A percentile compares a stretch with the other conserved stretches of the same genome.
Evolutionary conservation across 2,113 vertebrate species (phyloP).

Genomic region (Pygoscelis adeliae): DNA sequence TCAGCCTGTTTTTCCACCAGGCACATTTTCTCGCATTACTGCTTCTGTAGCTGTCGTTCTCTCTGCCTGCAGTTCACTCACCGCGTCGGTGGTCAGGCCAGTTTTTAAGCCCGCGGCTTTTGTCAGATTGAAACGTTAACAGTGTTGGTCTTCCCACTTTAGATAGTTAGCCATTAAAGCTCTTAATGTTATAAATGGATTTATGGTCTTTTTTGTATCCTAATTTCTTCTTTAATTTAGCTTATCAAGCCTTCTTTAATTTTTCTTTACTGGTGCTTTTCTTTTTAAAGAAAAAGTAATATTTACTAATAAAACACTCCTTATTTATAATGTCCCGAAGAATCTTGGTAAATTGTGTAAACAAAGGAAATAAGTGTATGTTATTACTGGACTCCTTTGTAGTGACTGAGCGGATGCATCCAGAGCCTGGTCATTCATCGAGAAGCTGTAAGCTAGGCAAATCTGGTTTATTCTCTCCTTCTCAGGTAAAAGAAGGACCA

Average conservation of each 20-base stretch:
- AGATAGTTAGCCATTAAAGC: not conserved
- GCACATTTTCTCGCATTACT: not conserved
- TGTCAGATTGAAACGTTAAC: not conserved
- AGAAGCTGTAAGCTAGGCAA: not conserved
- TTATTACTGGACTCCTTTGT: not conserved
- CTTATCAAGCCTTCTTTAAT: not conserved
- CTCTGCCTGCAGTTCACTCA: not conserved
- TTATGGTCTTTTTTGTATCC: not conserved
- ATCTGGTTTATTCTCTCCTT: not conserved
- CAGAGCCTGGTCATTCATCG: not conserved
- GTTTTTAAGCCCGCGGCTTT: not conserved
- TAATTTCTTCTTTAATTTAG: not conserved
- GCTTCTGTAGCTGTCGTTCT: not conserved
- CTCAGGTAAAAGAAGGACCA: not conserved
- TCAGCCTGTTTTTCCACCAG: not conserved
- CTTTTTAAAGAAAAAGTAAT: not conserved
- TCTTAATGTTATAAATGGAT: not conserved
- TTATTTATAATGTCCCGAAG: not conserved
- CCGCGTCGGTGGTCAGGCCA: fast-evolving
- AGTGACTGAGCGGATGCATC: not conserved
- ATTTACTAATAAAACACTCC: not conserved
- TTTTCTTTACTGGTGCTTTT: not conserved
- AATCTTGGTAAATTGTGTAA: not conserved
- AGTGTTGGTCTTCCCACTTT: not conserved
- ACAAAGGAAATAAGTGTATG: not conserved